Evolutionary conservation across 2,888 invertebrate species (phyloP).

Genomic region (Hyposoter didymator): DNA sequence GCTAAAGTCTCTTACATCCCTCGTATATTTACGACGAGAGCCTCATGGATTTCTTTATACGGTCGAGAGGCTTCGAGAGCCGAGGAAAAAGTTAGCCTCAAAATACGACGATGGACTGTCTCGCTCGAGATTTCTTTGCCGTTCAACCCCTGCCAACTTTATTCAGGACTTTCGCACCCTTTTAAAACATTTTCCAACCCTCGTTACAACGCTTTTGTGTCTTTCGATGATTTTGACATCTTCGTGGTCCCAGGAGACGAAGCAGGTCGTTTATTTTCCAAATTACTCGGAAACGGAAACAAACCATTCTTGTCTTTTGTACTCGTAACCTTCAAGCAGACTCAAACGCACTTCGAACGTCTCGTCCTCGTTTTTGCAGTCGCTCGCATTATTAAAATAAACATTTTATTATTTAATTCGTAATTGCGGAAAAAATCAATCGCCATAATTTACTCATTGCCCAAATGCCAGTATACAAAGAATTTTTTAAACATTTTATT

Average conservation of each 20-base stretch:
- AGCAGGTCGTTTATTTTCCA: neutral
- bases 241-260: neutral
- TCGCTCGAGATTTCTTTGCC: slow-evolving; percentile 19
- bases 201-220: neutral
- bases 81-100: neutral
- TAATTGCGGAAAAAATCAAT: no score
- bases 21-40: slow-evolving; percentile 74
- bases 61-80: neutral
- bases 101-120: slow-evolving; percentile 22
- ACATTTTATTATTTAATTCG: no score
- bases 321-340: no score
- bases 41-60: slow-evolving; percentile 64
- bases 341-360: no score
- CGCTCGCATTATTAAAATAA: no score
- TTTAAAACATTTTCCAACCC: neutral
- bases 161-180: neutral
- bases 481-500: no score
- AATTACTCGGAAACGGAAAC: neutral
- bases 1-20: slow-evolving; percentile 63
- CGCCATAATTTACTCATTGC: no score
- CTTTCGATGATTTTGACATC: neutral
- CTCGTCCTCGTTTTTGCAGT: no score
- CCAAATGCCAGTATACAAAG: no score
- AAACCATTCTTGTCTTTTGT: neutral
- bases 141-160: neutral